A percentile compares a stretch with the other conserved stretches of the same genome.
These are phyloP conservation scores for Falco berigora DNA, from an alignment of 2,797 vertebrate genomes.

Conservation along the genomic window DNA sequence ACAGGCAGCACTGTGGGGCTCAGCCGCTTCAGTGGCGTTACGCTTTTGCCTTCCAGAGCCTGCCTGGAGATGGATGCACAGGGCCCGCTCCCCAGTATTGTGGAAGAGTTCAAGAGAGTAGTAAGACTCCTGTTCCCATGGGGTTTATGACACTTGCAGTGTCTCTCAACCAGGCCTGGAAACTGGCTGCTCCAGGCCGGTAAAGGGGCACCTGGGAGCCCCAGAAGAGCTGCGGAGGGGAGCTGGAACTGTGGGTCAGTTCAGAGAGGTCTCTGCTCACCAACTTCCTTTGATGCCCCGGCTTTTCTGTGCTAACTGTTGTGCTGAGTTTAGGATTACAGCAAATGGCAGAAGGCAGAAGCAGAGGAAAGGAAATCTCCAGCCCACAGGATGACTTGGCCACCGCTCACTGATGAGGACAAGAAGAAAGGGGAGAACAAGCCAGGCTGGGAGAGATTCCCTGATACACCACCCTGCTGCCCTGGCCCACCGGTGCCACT, in stretches of 20 bases:
- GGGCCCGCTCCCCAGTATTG: rapidly evolving
- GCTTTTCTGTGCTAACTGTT: not conserved
- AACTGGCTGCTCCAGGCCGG: too few species aligned
- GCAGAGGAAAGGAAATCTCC: not conserved
- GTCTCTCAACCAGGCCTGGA: not conserved
- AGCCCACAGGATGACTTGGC: not conserved
- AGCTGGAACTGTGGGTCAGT: not conserved
- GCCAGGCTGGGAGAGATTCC: not conserved
- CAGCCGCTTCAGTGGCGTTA: rapidly evolving
- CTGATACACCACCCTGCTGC: not conserved
- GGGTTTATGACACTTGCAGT: rapidly evolving
- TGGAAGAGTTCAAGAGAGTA: rapidly evolving
- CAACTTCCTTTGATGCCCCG: not conserved
- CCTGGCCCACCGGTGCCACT: not conserved
- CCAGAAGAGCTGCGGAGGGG: not conserved
- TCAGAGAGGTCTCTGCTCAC: not conserved
- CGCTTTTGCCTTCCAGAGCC: not conserved
- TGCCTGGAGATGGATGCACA: rapidly evolving
- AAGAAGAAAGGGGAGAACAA: not conserved
- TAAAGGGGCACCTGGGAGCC: not conserved
- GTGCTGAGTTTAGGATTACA: not conserved
- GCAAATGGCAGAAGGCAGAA: not conserved
- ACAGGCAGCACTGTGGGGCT: not conserved
- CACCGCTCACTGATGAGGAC: not conserved
- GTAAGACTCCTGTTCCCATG: not conserved